A percentile compares a stretch with the other conserved stretches of the same genome.
These are phyloP conservation scores for Hartigia nigra DNA, from an alignment of 2,888 invertebrate species.

Conservation along the genomic window DNA sequence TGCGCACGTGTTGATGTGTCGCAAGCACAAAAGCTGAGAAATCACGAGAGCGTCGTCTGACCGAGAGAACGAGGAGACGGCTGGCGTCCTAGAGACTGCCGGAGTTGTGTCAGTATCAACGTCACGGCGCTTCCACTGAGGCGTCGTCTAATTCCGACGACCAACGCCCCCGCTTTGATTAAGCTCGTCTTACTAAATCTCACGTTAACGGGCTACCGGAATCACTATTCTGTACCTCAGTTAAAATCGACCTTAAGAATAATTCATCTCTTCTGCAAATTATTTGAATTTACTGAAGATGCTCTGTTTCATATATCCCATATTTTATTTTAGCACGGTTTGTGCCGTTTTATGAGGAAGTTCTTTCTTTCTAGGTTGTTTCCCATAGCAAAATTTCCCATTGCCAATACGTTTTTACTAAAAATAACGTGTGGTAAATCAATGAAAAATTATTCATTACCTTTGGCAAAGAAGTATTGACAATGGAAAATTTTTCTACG, in stretches of 20 bases:
- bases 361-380: neutral
- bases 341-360: neutral
- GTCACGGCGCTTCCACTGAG: conserved; percentile 29
- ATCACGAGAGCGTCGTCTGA: conserved; percentile 13
- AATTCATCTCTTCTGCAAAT: neutral
- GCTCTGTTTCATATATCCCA: neutral
- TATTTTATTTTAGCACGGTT: neutral
- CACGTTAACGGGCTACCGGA: conserved; percentile 22
- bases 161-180: conserved; percentile 22
- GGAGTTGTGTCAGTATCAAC: conserved; percentile 26
- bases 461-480: too few relatives aligned
- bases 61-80: conserved; percentile 27
- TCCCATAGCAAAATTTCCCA: too few relatives aligned
- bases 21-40: neutral
- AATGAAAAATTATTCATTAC: too few relatives aligned
- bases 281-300: neutral
- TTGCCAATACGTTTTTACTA: too few relatives aligned
- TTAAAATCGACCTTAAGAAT: conserved; percentile 13
- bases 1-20: conserved; percentile 7
- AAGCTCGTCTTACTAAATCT: conserved; percentile 23
- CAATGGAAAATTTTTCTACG: too few relatives aligned
- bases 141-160: conserved; percentile 36
- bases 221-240: conserved; percentile 7
- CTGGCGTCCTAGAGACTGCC: conserved; percentile 36
- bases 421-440: too few relatives aligned